Evolutionary conservation across 2,113 vertebrate species (phyloP).

Genomic region (Cranoglanis bouderius): DNA sequence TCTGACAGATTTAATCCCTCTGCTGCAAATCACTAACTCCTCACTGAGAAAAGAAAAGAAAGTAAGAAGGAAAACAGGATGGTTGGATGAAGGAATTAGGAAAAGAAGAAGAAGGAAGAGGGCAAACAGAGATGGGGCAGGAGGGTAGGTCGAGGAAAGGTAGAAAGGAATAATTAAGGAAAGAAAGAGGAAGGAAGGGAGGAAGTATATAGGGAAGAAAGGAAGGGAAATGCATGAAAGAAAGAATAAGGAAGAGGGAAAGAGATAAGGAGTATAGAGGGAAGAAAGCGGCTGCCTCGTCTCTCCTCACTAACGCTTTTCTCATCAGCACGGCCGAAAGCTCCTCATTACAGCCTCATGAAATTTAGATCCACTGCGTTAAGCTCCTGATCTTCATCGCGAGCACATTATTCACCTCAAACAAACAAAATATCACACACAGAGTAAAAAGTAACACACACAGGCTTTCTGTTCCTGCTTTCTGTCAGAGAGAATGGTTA

Average conservation of each 20-base stretch:
- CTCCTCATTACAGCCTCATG: background rate
- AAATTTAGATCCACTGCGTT: background rate
- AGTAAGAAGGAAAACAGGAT: background rate
- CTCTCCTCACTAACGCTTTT: background rate
- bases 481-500: background rate
- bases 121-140: background rate
- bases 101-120: background rate
- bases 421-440: background rate
- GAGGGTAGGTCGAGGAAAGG: background rate
- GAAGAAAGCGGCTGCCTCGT: background rate
- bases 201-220: background rate
- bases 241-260: background rate
- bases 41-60: background rate
- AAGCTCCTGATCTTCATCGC: background rate
- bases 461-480: too few species aligned
- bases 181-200: background rate
- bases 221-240: background rate
- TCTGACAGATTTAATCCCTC: constrained; percentile 18
- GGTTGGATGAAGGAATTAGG: background rate
- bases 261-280: background rate
- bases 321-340: background rate
- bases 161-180: background rate
- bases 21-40: background rate
- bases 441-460: background rate
- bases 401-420: background rate